phyloP scores from a whole-genome alignment of 2,888 invertebrate genomes.

The Boloria selene region DNA sequence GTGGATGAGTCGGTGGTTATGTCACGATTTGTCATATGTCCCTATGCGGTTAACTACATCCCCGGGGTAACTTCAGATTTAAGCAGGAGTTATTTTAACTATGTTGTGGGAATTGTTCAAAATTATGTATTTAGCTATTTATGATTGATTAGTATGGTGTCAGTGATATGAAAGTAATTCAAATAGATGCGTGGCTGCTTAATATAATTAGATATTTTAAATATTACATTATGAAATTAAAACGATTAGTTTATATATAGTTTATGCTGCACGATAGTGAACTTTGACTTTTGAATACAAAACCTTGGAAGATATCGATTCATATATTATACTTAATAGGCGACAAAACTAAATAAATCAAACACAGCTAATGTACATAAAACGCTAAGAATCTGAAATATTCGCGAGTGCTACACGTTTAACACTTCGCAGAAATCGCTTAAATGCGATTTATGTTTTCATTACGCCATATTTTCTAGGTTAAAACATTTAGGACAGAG shows the following conservation, averaged over 20 bases:
- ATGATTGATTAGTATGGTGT: slow-evolving; percentile 9
- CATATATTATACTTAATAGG: slow-evolving; percentile 28
- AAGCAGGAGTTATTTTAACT: slow-evolving; percentile 76
- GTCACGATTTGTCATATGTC: slow-evolving; percentile 81
- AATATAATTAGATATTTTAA: not conserved
- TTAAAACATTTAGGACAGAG: slow-evolving; percentile 67
- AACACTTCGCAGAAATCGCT: slow-evolving; percentile 44
- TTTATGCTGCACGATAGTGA: not conserved
- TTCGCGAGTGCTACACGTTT: slow-evolving; percentile 41
- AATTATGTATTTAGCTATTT: slow-evolving; percentile 3
- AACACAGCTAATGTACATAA: slow-evolving; percentile 26
- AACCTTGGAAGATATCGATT: slow-evolving; percentile 45
- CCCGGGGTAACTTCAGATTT: slow-evolving; percentile 44
- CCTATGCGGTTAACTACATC: slow-evolving; percentile 66
- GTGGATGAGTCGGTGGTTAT: slow-evolving; percentile 66
- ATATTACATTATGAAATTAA: slow-evolving; percentile 2
- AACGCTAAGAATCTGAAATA: slow-evolving; percentile 43
- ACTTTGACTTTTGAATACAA: slow-evolving; percentile 48
- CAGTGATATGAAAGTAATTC: not conserved
- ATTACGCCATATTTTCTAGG: slow-evolving; percentile 64
- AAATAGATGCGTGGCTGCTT: slow-evolving; percentile 1
- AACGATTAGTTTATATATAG: slow-evolving; percentile 1
- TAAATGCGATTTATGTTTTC: slow-evolving; percentile 46
- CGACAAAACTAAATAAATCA: slow-evolving; percentile 36
- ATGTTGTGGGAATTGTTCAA: slow-evolving; percentile 47